Evolutionary conservation across 2,797 vertebrate species (phyloP).

Genomic region (Coregonus ussuriensis): DNA sequence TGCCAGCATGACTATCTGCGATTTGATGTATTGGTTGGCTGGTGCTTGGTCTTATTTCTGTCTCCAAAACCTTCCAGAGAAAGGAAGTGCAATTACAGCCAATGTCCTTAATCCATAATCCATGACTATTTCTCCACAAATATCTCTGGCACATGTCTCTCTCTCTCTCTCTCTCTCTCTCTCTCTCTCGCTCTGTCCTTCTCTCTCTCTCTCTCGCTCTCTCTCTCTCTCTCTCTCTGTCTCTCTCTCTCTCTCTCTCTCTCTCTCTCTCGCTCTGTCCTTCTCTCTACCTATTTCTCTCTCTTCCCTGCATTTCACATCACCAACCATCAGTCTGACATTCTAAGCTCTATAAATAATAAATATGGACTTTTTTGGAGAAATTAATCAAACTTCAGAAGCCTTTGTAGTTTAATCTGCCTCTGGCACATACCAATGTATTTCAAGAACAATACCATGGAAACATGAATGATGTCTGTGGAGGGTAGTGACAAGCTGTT

Average conservation of each 20-base stretch:
- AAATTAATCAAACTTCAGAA: background rate
- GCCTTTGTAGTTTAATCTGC: background rate
- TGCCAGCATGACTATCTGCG: background rate
- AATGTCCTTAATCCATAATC: constrained; percentile 61
- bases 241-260: constrained; percentile 21
- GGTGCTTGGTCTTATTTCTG: background rate
- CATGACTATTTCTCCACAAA: constrained; percentile 46
- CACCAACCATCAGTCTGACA: background rate
- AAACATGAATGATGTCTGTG: background rate
- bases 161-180: constrained; percentile 18
- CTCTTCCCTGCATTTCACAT: background rate
- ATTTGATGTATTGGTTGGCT: background rate
- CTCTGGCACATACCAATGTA: background rate
- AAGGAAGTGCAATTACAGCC: constrained; percentile 43
- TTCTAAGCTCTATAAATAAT: background rate
- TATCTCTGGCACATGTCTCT: constrained; percentile 10
- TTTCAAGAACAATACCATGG: background rate
- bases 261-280: constrained; percentile 18
- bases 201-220: background rate
- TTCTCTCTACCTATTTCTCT: too few species aligned
- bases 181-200: constrained; percentile 28
- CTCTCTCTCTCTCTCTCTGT: background rate
- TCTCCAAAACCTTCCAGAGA: background rate
- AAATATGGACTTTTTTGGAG: background rate
- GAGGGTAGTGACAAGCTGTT: background rate